Conservation (phyloP, 2,113 vertebrate genomes). For the Istiophorus platypterus region DNA sequence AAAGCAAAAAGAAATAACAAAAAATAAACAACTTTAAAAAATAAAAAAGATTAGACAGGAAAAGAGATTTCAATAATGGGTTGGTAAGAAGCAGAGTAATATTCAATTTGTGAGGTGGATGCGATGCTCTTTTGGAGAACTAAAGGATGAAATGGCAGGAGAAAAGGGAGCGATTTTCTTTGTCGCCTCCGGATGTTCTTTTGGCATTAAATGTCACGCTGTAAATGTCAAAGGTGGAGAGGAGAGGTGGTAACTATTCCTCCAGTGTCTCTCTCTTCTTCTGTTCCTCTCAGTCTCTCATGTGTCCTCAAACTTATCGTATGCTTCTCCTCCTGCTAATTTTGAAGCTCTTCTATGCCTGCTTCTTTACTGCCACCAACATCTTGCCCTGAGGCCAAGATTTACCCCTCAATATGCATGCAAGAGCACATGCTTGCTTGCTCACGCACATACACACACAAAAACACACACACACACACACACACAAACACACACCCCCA, state of each 20-base stretch:
- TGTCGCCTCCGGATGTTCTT: slow-evolving; percentile 58
- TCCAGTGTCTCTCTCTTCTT: slow-evolving; percentile 27
- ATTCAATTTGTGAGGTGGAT: slow-evolving; percentile 66
- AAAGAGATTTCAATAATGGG: slow-evolving; percentile 41
- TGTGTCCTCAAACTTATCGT: slow-evolving; percentile 28
- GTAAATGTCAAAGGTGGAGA: slow-evolving; percentile 77
- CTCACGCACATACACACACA: background rate
- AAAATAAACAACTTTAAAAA: background rate
- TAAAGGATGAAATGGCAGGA: slow-evolving; percentile 49
- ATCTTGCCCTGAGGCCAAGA: slow-evolving; percentile 72
- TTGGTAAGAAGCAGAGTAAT: slow-evolving; percentile 56
- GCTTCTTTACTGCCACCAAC: slow-evolving; percentile 75
- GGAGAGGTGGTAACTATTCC: slow-evolving; percentile 54
- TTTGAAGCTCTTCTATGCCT: slow-evolving; percentile 54
- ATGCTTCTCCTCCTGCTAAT: slow-evolving; percentile 43
- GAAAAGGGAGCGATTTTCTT: slow-evolving; percentile 51
- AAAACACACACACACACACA: background rate
- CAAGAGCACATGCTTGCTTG: slow-evolving; percentile 46
- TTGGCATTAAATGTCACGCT: slow-evolving; percentile 73
- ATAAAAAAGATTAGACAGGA: slow-evolving; percentile 10
- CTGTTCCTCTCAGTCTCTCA: slow-evolving; percentile 34
- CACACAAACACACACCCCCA: slow-evolving; percentile 9
- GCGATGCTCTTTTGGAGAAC: slow-evolving; percentile 60
- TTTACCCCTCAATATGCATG: slow-evolving; percentile 71
- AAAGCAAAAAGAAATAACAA: slow-evolving; percentile 15